Evolutionary conservation across 2,113 vertebrate species (phyloP).

Genomic region (Okapia johnstoni): DNA sequence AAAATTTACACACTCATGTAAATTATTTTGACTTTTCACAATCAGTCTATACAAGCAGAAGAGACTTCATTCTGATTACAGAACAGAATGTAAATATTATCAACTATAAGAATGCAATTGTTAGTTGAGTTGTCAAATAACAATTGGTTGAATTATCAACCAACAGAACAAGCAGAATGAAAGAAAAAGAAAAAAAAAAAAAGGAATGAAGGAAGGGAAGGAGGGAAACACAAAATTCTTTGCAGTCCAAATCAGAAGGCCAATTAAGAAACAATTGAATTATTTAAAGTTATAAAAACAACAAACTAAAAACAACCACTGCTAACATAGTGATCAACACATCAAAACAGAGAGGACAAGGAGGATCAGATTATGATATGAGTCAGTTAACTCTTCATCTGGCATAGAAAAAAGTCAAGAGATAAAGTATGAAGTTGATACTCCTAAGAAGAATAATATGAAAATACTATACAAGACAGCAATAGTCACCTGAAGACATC

Average conservation of each 20-base stretch:
- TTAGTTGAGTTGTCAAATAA: background rate
- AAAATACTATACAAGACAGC: background rate
- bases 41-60: background rate
- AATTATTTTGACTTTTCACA: background rate
- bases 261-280: background rate
- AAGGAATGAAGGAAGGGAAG: too few relatives aligned
- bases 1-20: background rate
- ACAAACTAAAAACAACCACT: background rate
- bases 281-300: background rate
- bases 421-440: background rate
- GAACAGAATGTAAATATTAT: background rate
- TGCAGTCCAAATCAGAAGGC: background rate
- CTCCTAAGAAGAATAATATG: background rate
- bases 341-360: background rate
- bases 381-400: background rate
- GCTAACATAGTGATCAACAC: background rate
- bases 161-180: background rate
- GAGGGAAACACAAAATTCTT: background rate
- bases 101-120: background rate
- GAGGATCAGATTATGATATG: background rate
- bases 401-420: background rate
- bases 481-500: background rate
- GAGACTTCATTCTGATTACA: background rate
- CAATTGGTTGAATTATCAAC: background rate
- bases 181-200: background rate